Evolutionary conservation across 2,888 invertebrate species (phyloP).

Genomic region (Sarcophaga variegata): DNA sequence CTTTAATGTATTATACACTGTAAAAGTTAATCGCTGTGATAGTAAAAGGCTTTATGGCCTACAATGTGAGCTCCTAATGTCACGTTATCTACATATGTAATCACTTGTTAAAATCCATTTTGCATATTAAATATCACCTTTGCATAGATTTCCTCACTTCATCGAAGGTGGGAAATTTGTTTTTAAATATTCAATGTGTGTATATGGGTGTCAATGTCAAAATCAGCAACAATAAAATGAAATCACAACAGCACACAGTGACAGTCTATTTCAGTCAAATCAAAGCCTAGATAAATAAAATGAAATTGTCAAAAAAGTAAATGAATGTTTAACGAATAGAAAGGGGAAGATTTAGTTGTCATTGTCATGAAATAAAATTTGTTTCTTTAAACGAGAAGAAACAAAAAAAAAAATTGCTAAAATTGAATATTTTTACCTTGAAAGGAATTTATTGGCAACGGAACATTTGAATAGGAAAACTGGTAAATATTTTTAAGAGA

Average conservation of each 20-base stretch:
- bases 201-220: background rate
- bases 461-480: background rate
- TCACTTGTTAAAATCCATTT: too few species aligned
- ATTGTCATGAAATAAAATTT: background rate
- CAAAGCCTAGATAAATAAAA: background rate
- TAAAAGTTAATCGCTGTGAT: too few species aligned
- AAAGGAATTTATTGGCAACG: too few species aligned
- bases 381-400: too few species aligned
- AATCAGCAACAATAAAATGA: slow-evolving; percentile 1
- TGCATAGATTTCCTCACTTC: background rate
- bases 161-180: background rate
- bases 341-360: background rate
- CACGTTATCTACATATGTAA: too few species aligned
- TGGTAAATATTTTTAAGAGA: background rate
- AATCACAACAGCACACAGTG: background rate
- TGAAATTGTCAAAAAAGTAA: background rate
- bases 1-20: too few species aligned
- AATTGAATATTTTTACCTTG: too few species aligned
- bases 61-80: too few species aligned
- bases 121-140: background rate
- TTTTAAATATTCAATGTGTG: background rate
- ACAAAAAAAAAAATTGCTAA: too few species aligned
- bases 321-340: background rate
- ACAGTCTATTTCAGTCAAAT: background rate
- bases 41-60: too few species aligned